A percentile compares a stretch with the other conserved stretches of the same genome.
Evolutionary conservation across 2,113 vertebrate species (phyloP).

Genomic region (zebrafish (Danio rerio)): DNA sequence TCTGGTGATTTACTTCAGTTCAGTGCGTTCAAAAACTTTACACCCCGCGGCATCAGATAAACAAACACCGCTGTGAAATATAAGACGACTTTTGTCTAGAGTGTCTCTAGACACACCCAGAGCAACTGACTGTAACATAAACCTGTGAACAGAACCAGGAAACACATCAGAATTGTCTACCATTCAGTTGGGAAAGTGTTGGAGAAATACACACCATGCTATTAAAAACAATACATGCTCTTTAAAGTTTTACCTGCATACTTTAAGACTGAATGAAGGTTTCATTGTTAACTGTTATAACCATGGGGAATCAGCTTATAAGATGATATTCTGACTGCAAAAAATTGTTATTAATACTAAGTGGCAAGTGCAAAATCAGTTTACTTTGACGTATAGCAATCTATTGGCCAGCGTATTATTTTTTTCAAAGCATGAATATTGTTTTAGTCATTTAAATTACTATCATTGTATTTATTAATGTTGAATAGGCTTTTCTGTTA

Average conservation of each 20-base stretch:
- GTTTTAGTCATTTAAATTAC: too few species aligned
- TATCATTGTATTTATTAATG: too few species aligned
- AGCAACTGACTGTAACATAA: background rate
- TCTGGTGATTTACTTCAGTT: constrained; percentile 5
- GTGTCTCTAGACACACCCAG: constrained; percentile 43
- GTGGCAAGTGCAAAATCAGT: too few species aligned
- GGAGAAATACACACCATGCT: background rate
- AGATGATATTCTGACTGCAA: too few species aligned
- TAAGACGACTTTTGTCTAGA: constrained; percentile 38
- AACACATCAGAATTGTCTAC: background rate
- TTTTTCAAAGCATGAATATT: too few species aligned
- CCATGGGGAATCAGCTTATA: too few species aligned
- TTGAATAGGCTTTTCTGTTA: too few species aligned
- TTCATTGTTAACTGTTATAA: too few species aligned
- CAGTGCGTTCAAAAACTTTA: constrained; percentile 27
- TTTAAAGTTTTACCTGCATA: constrained; percentile 4
- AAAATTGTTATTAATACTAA: too few species aligned
- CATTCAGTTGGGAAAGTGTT: background rate
- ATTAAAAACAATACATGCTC: background rate
- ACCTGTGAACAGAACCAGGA: constrained; percentile 28
- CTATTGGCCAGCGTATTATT: too few species aligned
- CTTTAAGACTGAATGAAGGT: too few species aligned
- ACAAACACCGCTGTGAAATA: constrained; percentile 31
- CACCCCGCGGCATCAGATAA: constrained; percentile 35
- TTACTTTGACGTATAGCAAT: too few species aligned